phyloP scores from a whole-genome alignment of 1,140 invertebrate species.

The Orchesella cincta region DNA sequence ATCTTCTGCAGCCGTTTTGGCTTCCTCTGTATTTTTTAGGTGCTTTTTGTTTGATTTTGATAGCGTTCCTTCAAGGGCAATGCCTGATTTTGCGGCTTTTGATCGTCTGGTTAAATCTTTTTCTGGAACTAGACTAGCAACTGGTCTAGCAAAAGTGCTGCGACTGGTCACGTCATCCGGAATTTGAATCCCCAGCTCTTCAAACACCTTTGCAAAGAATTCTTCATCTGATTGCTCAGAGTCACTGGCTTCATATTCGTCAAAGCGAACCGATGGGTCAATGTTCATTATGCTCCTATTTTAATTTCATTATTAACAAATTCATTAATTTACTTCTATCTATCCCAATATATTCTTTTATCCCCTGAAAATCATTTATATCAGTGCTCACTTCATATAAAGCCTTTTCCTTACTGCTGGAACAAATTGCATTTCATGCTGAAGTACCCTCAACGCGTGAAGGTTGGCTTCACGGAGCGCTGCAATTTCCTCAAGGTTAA shows the following conservation, averaged over 20 bases:
- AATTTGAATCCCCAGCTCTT: not conserved
- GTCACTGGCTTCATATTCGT: conserved; percentile 15
- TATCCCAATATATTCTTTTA: no score
- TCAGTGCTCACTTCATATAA: conserved; percentile 22
- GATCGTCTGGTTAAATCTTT: no score
- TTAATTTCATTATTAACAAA: not conserved
- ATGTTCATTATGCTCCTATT: conserved; percentile 19
- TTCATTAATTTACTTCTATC: not conserved
- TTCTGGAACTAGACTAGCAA: no score
- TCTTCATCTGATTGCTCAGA: conserved; percentile 1
- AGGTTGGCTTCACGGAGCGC: not conserved
- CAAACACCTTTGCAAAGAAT: not conserved
- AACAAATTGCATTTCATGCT: not conserved
- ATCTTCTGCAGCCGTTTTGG: no score
- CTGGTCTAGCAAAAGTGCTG: no score
- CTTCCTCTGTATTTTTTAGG: no score
- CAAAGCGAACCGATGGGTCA: not conserved
- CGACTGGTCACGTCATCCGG: no score
- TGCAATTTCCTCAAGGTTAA: not conserved
- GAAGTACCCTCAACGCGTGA: not conserved
- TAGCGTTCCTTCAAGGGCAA: no score
- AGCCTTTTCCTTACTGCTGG: not conserved
- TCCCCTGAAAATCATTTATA: no score
- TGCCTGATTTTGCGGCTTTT: no score
- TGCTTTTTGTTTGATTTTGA: no score